These are phyloP conservation scores for Eupithecia exiguata DNA, from an alignment of 2,888 invertebrate genomes.

Conservation along the genomic window DNA sequence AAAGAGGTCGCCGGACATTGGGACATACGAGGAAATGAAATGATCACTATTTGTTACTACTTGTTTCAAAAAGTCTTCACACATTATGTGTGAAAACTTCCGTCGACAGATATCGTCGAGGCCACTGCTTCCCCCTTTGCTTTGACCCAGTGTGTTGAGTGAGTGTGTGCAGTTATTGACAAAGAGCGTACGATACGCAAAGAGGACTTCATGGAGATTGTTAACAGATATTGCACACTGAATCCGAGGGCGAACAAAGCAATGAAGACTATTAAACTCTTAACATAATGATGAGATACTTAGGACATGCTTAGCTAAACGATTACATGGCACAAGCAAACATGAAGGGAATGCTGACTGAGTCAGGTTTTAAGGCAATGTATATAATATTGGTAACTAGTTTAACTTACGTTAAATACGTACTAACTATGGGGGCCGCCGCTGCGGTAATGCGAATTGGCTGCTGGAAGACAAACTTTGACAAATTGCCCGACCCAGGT, in stretches of 20 bases:
- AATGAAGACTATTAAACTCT: too few relatives aligned
- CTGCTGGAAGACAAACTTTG: background rate
- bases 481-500: slow-evolving; percentile 3
- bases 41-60: too few relatives aligned
- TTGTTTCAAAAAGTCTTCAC: too few relatives aligned
- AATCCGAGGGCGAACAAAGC: too few relatives aligned
- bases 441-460: background rate
- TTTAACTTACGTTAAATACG: background rate
- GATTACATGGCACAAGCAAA: too few relatives aligned
- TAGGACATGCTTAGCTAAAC: too few relatives aligned
- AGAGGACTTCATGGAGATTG: background rate
- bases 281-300: too few relatives aligned
- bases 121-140: background rate
- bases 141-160: background rate
- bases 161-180: background rate
- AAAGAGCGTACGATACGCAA: background rate
- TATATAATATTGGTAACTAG: background rate
- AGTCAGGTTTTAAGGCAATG: background rate
- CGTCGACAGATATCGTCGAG: background rate
- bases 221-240: too few relatives aligned
- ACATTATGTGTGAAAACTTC: too few relatives aligned
- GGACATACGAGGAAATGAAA: background rate
- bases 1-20: background rate
- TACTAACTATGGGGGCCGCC: background rate
- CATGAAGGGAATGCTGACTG: too few relatives aligned